Base-by-base conservation (phyloP, 2,888 invertebrate species). In the Lithophane semibrunnea region DNA sequence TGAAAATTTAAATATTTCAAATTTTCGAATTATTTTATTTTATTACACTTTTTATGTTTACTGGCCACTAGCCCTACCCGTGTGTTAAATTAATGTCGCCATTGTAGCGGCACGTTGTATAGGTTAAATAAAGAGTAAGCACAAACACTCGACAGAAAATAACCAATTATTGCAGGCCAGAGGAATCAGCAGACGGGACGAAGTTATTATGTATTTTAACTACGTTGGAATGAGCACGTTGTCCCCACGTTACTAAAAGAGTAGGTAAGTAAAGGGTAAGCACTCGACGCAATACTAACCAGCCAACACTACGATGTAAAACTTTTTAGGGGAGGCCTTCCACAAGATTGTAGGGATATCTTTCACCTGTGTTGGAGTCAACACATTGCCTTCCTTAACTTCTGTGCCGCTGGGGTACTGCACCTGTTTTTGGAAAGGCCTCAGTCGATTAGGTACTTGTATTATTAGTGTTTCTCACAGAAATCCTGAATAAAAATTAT, bases 281-380 rank as follows among this genome's bases (percentile, higher is more conserved):
- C 37, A 63, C 29, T 64, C n/a, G 73, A 42, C 18, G 21, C 10
- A 24, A 21, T 66, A 74, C 92, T 90, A 68, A 98, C 98, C 99
- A 71, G 98, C 98, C 98, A 98, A 98, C 89, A 98, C 98, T 5
- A 99, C 94, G 0, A 98, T 98, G 92, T 99, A 99, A 73, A 97
- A 97, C 42, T 95, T 89, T 74, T 93, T 92, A 0, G 94, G 80
- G 2, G 97, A 97, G 0, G 97, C 97, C 0, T 97, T 96, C 98
- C 98, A 99, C 2, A 95, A 92, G 5, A 99, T 96, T 0, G 10
- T 0, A 12, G 75, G 80, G 44, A 69, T 68, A 18, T 79, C 80
- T 47, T 75, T 60, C 29, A 75, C 75, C 29, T 80, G 9, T 16
- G 64, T 80, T 21, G 79, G 80, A 69, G 80, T 75, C 42, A 80